Base-by-base conservation (phyloP, 2,113 vertebrate genomes). In the Ophthalmolycus amberensis region DNA sequence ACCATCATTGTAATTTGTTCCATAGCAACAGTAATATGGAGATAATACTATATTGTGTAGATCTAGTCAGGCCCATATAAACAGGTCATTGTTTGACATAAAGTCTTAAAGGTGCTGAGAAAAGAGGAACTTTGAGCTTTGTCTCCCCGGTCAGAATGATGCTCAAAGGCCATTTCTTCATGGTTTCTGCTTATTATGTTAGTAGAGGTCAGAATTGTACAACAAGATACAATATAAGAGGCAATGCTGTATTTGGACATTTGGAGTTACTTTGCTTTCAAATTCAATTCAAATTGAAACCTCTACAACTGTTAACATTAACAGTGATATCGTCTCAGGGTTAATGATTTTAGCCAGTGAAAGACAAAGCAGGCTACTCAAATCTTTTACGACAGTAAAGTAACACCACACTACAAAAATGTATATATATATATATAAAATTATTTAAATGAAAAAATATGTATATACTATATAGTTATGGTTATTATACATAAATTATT, bases 151-250 rank as follows among this genome's bases (percentile, higher is more conserved):
- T 12, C 22, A 20, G 25, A 22, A 59, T 44, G 0, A 5, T 8
- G 46, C 32, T 48, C 25, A 16, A 18, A 29, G 25, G 14, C 40
- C 38, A 29, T 48, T 68, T 15, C 11, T 38, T 18, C 16, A 25
- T 14, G 48, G 7, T 58, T 58, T 27, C 42, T 20, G 2, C n/a
- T 29, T 20, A 7, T 58, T 11, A 29, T 48, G 71, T 37, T 58
- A 48, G 58, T 37, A 62, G 58, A 60, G 40, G 71, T 48, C 56
- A 62, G 38, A n/a, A 34, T n/a, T 73, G 71, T 32, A 42, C 44
- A 22, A 32, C 18, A 0, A 44, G 32, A 14, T 7, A n/a, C 9
- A 60, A 22, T 12, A 32, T 22, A 46, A 15, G 5, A 27, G 16
- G 16, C 15, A 15, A 44, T 44, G 2, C 34, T 60, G 15, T 42